A percentile compares a stretch with the other conserved stretches of the same genome.
Conservation (phyloP, 1,140 invertebrate species). For the Adelges cooleyi region DNA sequence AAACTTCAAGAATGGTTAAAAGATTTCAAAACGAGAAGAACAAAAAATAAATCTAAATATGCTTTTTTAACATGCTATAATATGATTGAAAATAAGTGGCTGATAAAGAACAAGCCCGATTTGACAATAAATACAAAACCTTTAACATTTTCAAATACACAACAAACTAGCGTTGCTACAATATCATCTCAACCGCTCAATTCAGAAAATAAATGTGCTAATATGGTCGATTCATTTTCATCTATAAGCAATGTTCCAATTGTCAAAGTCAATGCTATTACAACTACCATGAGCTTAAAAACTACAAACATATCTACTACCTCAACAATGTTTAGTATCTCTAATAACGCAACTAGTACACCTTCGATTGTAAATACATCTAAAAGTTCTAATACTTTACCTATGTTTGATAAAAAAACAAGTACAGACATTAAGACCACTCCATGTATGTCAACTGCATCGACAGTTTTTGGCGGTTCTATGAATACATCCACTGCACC, state of each 20-base stretch:
- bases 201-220: background rate
- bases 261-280: constrained; percentile 2
- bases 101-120: background rate
- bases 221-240: background rate
- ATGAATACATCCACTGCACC: background rate
- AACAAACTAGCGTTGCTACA: background rate
- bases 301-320: no score
- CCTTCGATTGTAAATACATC: no score
- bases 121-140: background rate
- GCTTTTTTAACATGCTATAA: no score
- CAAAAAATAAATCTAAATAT: background rate
- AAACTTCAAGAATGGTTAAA: constrained; percentile 24
- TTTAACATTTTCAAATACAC: background rate
- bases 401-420: no score
- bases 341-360: no score
- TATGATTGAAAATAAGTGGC: background rate
- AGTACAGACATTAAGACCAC: no score
- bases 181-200: constrained; percentile 15
- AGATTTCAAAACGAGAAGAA: constrained; percentile 24
- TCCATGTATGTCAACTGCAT: no score
- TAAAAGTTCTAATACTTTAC: no score
- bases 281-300: no score
- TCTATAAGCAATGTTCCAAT: background rate
- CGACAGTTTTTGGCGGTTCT: background rate
- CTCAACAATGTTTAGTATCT: no score